These are phyloP conservation scores for Nudaria mundana DNA, from an alignment of 2,888 invertebrate genomes.

Conservation along the genomic window DNA sequence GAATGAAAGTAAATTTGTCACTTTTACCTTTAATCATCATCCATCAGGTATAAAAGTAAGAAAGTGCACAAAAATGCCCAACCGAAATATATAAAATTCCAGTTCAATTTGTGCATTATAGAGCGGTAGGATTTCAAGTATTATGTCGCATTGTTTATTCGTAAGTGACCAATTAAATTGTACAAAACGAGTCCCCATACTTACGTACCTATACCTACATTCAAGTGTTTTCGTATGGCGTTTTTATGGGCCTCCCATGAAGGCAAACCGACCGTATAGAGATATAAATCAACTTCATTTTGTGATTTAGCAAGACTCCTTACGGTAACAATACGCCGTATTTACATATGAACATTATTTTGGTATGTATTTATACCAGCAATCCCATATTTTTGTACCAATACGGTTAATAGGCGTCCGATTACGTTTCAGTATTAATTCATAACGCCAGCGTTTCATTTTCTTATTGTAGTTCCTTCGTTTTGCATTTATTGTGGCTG, in stretches of 20 bases:
- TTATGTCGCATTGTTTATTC: constrained; percentile 34
- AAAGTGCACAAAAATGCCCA: not conserved
- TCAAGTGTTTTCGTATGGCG: constrained; percentile 40
- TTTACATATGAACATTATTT: constrained; percentile 80
- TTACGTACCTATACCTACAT: constrained; percentile 17
- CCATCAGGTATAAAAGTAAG: not conserved
- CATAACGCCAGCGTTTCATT: constrained; percentile 30
- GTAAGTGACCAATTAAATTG: constrained; percentile 44
- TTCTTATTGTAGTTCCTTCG: constrained; percentile 27
- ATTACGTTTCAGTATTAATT: constrained; percentile 29
- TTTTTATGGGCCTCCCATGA: constrained; percentile 76
- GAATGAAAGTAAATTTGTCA: too few relatives aligned
- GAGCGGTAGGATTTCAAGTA: constrained; percentile 30
- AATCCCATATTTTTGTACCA: constrained; percentile 46
- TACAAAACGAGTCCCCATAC: constrained; percentile 22
- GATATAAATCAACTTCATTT: constrained; percentile 81
- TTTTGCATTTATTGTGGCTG: constrained; percentile 34
- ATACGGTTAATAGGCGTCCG: constrained; percentile 41
- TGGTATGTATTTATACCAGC: constrained; percentile 57
- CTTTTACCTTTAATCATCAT: too few relatives aligned
- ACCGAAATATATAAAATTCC: constrained; percentile 28
- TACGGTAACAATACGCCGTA: constrained; percentile 82
- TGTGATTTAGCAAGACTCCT: constrained; percentile 84
- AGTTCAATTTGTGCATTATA: constrained; percentile 25
- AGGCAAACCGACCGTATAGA: constrained; percentile 71